Base-by-base conservation (phyloP, 35 echinoderm and acorn worm genomes). In the Lytechinus pictus region DNA sequence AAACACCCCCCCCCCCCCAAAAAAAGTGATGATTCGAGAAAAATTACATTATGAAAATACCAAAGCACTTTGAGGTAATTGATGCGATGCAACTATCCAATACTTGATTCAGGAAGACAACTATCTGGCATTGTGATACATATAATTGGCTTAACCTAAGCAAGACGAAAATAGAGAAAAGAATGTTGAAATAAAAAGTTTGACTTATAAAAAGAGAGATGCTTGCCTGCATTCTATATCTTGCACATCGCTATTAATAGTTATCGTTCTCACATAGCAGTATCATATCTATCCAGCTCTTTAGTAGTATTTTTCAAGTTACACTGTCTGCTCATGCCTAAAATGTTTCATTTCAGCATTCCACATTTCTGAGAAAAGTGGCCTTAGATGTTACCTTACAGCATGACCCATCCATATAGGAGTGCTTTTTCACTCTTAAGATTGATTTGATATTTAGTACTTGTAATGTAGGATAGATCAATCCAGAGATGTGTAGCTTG, bases 171-270 rank as follows among this genome's bases (percentile, higher is more conserved):
- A n/a, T 1, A 24, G 19, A 79, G n/a, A 7, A 79, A 79, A 71
- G 16, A 19, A 21, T 79, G 13, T 58, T 16, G 19, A 79, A 79
- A 24, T 79, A 24, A 79, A 79, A 79, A 24, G 19, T n/a, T 24
- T 72, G 61, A 13, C 61, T 72, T 24, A 79, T 79, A 24, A 79
- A 72, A 6, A 8, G 66, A 79, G 66, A 79, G 66, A 79, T 79
- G 66, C 66, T 79, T 79, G 66, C 66, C 66, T 79, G 66, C 66
- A 79, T 79, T 79, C 66, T 79, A 79, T 79, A 79, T 79, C 66
- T 79, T n/a, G 66, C 66, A 79, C 66, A 79, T 79, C 4, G 14
- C 5, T 79, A 79, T 79, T 6, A 79, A 24, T 79, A 79, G 66
- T 24, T 79, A 24, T 24, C 66, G n/a, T 79, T 79, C 66, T 79